Conservation (phyloP, 2,113 vertebrate genomes). For the Mola mola region DNA sequence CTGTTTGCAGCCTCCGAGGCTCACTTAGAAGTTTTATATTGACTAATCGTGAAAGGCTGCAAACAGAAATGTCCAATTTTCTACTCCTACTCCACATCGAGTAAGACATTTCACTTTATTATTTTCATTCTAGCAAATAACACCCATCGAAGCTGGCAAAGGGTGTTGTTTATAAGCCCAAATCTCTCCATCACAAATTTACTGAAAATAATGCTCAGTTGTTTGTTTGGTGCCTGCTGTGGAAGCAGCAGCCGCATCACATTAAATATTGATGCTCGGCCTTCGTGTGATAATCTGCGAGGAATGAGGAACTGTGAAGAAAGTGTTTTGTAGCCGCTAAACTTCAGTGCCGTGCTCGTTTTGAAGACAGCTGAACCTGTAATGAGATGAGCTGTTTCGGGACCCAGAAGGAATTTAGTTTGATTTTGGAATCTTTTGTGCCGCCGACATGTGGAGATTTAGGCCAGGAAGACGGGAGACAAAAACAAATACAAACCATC, state of each 20-base stretch:
- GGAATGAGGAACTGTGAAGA: constrained; percentile 33
- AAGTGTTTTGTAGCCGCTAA: constrained; percentile 40
- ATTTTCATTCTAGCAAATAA: constrained; percentile 43
- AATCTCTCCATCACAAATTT: constrained; percentile 48
- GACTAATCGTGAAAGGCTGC: constrained; percentile 19
- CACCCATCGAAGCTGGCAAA: constrained; percentile 33
- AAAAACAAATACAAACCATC: constrained; percentile 30
- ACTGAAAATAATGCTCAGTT: constrained; percentile 56
- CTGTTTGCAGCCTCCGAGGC: constrained; percentile 20
- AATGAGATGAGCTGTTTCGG: constrained; percentile 33
- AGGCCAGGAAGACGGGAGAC: neutral
- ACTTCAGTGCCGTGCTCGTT: constrained; percentile 1
- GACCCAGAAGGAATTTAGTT: constrained; percentile 1
- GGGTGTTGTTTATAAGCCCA: constrained; percentile 42
- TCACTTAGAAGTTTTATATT: constrained; percentile 20
- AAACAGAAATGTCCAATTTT: constrained; percentile 33
- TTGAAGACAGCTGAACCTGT: constrained; percentile 28
- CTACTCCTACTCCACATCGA: constrained; percentile 40
- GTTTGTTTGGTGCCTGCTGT: constrained; percentile 53
- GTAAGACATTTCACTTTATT: constrained; percentile 49
- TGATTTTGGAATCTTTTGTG: constrained; percentile 11
- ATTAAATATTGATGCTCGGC: constrained; percentile 58
- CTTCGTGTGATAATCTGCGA: constrained; percentile 52
- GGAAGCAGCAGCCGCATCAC: constrained; percentile 37
- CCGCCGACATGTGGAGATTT: constrained; percentile 9